A percentile compares a stretch with the other conserved stretches of the same genome.
Conservation (phyloP, 2,888 invertebrate genomes). For the Drosophila percnosoma region DNA sequence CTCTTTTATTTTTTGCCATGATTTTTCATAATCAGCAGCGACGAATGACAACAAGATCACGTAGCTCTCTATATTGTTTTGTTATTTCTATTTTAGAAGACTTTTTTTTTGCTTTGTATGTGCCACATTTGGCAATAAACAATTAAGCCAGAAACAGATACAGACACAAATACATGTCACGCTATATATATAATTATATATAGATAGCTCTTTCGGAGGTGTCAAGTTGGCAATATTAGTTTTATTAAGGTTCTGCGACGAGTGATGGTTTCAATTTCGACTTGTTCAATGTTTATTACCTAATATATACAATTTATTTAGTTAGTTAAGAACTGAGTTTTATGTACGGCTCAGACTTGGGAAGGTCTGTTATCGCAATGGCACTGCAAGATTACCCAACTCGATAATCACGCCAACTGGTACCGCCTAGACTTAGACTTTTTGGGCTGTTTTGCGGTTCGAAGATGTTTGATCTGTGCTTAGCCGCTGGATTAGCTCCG, state of each 20-base stretch:
- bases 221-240: neutral
- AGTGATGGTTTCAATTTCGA: neutral
- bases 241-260: neutral
- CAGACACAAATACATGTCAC: constrained; percentile 7
- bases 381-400: constrained; percentile 50
- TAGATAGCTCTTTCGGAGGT: neutral
- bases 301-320: neutral
- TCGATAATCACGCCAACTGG: constrained; percentile 31
- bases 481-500: constrained; percentile 71
- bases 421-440: constrained; percentile 39
- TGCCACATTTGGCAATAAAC: constrained; percentile 42
- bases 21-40: constrained; percentile 76
- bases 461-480: constrained; percentile 77
- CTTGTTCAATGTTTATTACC: neutral
- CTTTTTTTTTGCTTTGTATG: constrained; percentile 15
- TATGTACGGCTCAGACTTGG: neutral
- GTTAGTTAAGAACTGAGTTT: neutral
- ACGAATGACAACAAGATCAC: constrained; percentile 72
- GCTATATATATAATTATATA: neutral
- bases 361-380: constrained; percentile 1
- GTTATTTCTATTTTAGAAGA: constrained; percentile 19
- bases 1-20: constrained; percentile 65
- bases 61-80: constrained; percentile 46
- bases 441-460: constrained; percentile 62
- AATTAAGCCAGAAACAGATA: constrained; percentile 15